phyloP scores from a whole-genome alignment of 1,140 invertebrate species.

The Musca vetustissima region DNA sequence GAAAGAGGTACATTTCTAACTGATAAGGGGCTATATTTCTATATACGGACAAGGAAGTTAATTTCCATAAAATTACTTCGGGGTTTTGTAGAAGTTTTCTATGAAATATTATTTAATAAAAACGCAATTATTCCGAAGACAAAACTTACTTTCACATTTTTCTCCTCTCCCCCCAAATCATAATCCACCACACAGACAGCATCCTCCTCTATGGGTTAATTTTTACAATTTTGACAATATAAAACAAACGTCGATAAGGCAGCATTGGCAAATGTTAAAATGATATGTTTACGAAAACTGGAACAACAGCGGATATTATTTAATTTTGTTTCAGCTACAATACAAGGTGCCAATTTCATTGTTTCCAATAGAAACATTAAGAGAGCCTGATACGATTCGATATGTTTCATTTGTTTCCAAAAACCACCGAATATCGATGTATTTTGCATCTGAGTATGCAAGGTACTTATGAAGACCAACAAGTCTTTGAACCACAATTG shows the following conservation, averaged over 20 bases:
- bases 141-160: no score
- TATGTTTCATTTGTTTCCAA: slow-evolving; percentile 25
- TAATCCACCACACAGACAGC: no score
- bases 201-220: not conserved
- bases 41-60: no score
- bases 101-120: no score
- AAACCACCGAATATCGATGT: not conserved
- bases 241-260: slow-evolving; percentile 5
- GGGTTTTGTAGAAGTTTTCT: no score
- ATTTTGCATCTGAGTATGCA: slow-evolving; percentile 16
- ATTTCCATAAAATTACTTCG: no score
- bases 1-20: no score
- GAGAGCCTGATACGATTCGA: slow-evolving; percentile 11
- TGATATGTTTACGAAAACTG: slow-evolving; percentile 24
- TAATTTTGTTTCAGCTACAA: slow-evolving; percentile 17
- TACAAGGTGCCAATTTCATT: slow-evolving; percentile 20
- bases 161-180: no score
- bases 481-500: slow-evolving; percentile 24
- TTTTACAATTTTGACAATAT: slow-evolving; percentile 3
- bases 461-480: not conserved
- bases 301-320: slow-evolving; percentile 20
- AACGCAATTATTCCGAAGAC: no score
- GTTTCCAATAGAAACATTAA: slow-evolving; percentile 8
- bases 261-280: slow-evolving; percentile 15
- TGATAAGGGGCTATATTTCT: no score